Base-by-base conservation (phyloP, 2,113 vertebrate species). In the Vombatus ursinus region DNA sequence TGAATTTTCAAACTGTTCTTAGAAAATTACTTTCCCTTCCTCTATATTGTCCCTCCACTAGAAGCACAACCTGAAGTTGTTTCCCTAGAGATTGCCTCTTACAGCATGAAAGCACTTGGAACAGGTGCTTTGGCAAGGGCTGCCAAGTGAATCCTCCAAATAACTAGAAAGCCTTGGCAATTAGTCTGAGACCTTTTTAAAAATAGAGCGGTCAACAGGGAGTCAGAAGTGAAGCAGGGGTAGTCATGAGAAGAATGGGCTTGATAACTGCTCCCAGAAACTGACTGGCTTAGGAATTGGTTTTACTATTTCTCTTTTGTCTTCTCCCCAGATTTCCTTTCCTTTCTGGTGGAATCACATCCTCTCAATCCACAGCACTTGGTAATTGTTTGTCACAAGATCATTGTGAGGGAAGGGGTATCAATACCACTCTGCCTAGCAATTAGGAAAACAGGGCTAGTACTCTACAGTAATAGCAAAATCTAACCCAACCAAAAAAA, bases 81-180 rank as follows among this genome's bases (percentile, higher is more conserved):
- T 95, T 95, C 94, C 95, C 96, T 28, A 14, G 92, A 97, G 96
- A 96, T 61, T 22, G 52, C 51, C 90, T 96, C 95, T 97, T 53
- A 96, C 93, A 96, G 92, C 77, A 90, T 92, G 51, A n/a, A 52
- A 91, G 47, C 84, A 93, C 37, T 90, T 84, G 89, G 96, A 97
- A 95, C 97, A 98, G 96, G 97, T 98, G 95, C 96, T 97, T 47
- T 25, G 53, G 51, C 8, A 91, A 98, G 95, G 49, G 89, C 90
- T 94, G 95, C 97, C 96, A 96, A 97, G 93, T 96, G 94, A 24
- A 95, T 91, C 50, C 92, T 95, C 96, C 91, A 52, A 49, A 61
- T 93, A 9, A 2, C 11, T 26, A 93, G 48, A 94, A 94, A 96
- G 89, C 44, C 51, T 95, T 11, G 91, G 54, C 84, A 93, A 89